Evolutionary conservation across 2,113 vertebrate genomes (phyloP).

Genomic region (Stictonetta naevosa): DNA sequence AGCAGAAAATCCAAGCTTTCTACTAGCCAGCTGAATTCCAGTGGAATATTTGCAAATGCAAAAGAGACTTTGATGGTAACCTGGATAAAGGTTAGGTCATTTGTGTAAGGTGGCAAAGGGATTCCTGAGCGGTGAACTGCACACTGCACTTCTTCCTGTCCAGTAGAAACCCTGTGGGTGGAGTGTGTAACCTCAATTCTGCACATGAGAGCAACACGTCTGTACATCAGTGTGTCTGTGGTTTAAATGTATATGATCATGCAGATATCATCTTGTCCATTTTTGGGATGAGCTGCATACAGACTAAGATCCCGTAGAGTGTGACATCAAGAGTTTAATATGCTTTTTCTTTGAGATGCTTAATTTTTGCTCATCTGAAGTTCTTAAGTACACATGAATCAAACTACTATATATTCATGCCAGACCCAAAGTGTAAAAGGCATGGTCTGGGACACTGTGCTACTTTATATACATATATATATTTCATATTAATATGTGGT

Average conservation of each 20-base stretch:
- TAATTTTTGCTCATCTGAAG: background rate
- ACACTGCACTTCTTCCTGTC: background rate
- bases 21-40: background rate
- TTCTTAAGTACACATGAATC: background rate
- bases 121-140: background rate
- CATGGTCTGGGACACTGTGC: background rate
- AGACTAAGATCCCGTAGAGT: background rate
- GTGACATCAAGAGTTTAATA: background rate
- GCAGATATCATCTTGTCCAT: fast-evolving
- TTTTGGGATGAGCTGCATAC: background rate
- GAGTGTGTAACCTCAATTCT: background rate
- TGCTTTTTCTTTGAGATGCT: background rate
- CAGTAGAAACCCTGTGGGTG: background rate
- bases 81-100: background rate
- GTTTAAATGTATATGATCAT: background rate
- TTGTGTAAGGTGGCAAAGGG: background rate
- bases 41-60: background rate
- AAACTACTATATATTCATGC: background rate
- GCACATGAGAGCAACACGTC: background rate
- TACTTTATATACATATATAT: background rate
- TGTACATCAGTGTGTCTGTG: fast-evolving
- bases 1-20: background rate
- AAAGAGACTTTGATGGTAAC: background rate
- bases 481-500: background rate
- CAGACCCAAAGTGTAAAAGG: background rate